phyloP scores from a whole-genome alignment of 2,113 vertebrate genomes.

The Centrocercus urophasianus region DNA sequence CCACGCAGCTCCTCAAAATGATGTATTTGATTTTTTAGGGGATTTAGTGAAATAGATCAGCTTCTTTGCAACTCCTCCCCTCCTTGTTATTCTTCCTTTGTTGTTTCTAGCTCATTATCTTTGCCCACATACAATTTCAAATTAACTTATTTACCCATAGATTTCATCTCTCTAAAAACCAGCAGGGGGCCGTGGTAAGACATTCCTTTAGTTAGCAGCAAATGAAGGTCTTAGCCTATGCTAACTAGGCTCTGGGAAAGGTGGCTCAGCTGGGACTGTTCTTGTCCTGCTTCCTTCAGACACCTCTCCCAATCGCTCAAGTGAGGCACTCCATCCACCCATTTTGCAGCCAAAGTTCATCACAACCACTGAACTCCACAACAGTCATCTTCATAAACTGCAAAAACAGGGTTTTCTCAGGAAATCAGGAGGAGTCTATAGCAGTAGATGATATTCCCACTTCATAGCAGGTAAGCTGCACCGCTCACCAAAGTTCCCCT shows the following conservation, averaged over 20 bases:
- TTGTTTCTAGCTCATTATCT: constrained; percentile 68
- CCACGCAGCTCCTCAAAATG: constrained; percentile 7
- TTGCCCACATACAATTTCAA: constrained; percentile 54
- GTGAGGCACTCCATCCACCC: neutral
- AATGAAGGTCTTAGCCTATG: constrained; percentile 3
- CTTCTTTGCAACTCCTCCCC: constrained; percentile 60
- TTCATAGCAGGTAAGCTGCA: neutral
- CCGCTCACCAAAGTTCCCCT: neutral
- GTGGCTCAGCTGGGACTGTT: neutral
- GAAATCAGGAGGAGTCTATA: neutral
- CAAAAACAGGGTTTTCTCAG: neutral
- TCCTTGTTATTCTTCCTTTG: constrained; percentile 48
- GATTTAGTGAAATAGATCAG: constrained; percentile 1
- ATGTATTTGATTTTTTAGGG: neutral
- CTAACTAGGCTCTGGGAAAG: neutral
- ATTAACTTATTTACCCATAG: constrained; percentile 68
- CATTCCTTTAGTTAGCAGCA: constrained; percentile 32
- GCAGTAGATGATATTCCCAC: neutral
- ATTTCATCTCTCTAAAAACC: constrained; percentile 66
- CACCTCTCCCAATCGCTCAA: neutral
- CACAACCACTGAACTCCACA: neutral
- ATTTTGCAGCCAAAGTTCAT: neutral
- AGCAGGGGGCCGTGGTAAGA: constrained; percentile 57
- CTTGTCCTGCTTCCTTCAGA: neutral
- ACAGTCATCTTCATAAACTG: neutral